Evolutionary conservation across 2,797 vertebrate genomes (phyloP).

Genomic region (Oophaga sylvatica): DNA sequence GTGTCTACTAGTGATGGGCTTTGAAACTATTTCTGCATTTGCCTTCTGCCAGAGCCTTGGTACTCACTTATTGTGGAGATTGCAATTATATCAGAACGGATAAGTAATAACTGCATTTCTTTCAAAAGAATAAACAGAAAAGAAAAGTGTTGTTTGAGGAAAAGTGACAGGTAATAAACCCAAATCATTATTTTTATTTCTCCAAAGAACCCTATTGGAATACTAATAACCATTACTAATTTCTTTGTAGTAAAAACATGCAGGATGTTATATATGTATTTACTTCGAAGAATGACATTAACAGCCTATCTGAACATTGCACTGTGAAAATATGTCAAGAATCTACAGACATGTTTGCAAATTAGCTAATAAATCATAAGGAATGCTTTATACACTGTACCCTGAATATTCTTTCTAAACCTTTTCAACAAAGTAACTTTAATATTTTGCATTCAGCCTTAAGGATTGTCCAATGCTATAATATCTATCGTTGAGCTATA

Average conservation of each 20-base stretch:
- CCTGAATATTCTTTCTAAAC: not conserved
- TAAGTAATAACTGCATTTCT: not conserved
- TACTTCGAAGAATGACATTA: conserved; percentile 22
- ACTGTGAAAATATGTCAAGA: conserved; percentile 14
- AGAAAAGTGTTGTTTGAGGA: not conserved
- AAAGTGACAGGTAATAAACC: conserved; percentile 12
- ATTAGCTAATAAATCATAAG: conserved; percentile 31
- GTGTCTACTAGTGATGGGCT: no score
- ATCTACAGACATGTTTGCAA: conserved; percentile 16
- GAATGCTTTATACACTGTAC: conserved; percentile 1
- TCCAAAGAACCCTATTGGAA: not conserved
- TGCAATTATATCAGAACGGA: not conserved
- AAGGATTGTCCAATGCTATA: not conserved
- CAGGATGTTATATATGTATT: conserved; percentile 18
- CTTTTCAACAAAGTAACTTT: not conserved
- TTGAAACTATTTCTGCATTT: not conserved
- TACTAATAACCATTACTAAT: conserved; percentile 8
- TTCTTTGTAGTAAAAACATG: not conserved
- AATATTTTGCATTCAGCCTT: not conserved
- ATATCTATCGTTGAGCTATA: no score
- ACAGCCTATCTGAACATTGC: conserved; percentile 15
- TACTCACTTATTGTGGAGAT: not conserved
- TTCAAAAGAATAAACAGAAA: not conserved
- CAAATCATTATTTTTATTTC: conserved; percentile 8
- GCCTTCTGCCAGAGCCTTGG: not conserved